Conservation (phyloP, 2,113 vertebrate genomes). For the Protobothrops mucrosquamatus region DNA sequence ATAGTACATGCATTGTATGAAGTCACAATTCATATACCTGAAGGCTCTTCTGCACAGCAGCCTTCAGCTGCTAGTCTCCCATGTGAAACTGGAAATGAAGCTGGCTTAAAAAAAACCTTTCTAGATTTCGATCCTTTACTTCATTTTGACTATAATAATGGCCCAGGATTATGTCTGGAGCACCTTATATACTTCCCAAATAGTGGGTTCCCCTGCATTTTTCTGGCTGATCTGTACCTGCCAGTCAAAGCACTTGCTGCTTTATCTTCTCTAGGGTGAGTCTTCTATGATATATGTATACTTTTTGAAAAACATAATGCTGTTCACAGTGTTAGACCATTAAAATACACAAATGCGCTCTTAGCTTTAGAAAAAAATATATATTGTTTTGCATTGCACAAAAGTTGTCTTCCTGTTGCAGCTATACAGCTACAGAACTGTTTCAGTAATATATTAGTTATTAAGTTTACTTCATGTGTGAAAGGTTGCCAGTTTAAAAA, state of each 20-base stretch:
- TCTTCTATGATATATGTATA: not conserved
- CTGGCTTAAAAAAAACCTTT: not conserved
- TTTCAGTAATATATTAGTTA: not conserved
- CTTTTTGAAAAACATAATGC: not conserved
- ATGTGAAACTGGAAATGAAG: not conserved
- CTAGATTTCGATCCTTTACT: not conserved
- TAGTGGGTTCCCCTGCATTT: not conserved
- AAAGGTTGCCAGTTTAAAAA: not conserved
- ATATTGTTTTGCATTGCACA: not conserved
- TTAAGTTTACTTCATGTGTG: not conserved
- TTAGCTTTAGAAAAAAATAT: not conserved
- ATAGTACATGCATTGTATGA: not conserved
- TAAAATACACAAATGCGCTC: not conserved
- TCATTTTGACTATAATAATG: not conserved
- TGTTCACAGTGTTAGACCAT: not conserved
- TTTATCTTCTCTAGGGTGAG: not conserved
- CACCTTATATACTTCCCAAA: not conserved
- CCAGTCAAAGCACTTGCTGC: not conserved
- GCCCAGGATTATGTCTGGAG: not conserved
- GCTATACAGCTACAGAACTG: not conserved
- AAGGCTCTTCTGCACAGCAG: not conserved
- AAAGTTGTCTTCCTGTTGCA: not conserved
- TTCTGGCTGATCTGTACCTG: not conserved
- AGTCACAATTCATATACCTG: not conserved
- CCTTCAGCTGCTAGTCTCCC: not conserved